These are phyloP conservation scores for Hydrotaea diabolus DNA, from an alignment of 2,888 invertebrate species.

Conservation along the genomic window DNA sequence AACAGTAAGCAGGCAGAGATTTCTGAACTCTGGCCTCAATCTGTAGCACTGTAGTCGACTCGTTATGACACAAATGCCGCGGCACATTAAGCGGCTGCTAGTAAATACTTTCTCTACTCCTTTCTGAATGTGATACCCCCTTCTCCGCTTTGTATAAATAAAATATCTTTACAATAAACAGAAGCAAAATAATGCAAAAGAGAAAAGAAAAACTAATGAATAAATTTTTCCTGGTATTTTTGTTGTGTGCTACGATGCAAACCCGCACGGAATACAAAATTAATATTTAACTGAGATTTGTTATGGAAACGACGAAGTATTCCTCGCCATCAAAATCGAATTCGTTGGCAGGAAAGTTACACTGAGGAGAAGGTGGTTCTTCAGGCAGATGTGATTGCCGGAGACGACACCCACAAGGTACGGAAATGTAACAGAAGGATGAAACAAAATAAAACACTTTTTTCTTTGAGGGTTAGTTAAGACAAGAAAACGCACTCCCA, in stretches of 20 bases:
- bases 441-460: no score
- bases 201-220: slow-evolving; percentile 21
- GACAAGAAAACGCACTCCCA: no score
- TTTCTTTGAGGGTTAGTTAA: no score
- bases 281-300: neutral
- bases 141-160: neutral
- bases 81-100: neutral
- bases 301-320: no score
- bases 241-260: neutral
- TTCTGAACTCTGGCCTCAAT: neutral
- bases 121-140: neutral
- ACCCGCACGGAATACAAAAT: neutral
- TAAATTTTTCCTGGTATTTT: neutral
- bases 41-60: neutral
- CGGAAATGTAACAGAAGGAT: no score
- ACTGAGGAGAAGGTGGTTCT: no score
- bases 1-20: neutral
- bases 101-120: neutral
- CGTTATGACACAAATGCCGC: neutral
- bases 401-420: no score
- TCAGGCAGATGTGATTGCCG: no score
- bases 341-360: no score
- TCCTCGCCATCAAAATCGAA: no score
- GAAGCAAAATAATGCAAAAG: neutral
- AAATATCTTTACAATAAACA: neutral